Base-by-base conservation (phyloP, 2,888 invertebrate species). In the Tuta absoluta region DNA sequence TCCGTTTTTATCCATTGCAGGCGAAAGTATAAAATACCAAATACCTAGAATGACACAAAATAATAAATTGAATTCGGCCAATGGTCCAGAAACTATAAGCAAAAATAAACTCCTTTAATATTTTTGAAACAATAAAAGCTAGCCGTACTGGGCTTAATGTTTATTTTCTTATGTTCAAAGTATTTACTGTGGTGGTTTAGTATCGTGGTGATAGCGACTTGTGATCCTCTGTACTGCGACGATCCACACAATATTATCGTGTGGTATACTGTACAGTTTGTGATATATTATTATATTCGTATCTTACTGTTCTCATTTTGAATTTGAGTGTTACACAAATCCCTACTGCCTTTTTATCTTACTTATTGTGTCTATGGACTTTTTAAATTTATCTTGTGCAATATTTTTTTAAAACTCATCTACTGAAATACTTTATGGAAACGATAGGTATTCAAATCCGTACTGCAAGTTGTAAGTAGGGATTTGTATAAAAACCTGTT, bases 131-230 rank as follows among this genome's bases (percentile, higher is more conserved):
- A n/a, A n/a, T n/a, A n/a, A n/a, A n/a, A n/a, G n/a, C n/a, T n/a
- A n/a, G n/a, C 11, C 41, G 2, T 41, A 10, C 2, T 41, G 41
- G 12, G 11, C 2, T 41, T 2, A 10, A 14, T 41, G 12, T n/a
- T n/a, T 3, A 8, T 10, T 12, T 48, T 14, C 19, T 7, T 48
- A 48, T 48, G 8, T 48, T 19, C 19, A 10, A 10, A 8, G 19
- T 19, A 19, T 19, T 5, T 48, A 7, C 48, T 19, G 19, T 48
- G 8, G 19, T 48, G 67, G 72, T 76, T 77, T 75, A 74, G 71
- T 75, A 78, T 74, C 64, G 71, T 69, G 74, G 76, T 76, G 77
- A 78, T 76, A 76, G 66, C 66, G 63, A 70, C 67, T 69, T 76
- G 80, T 80, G 81, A 79, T 76, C 74, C 68, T 72, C 68, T 71